These are phyloP conservation scores for Campoletis raptor DNA, from an alignment of 2,888 invertebrate genomes.

Conservation along the genomic window DNA sequence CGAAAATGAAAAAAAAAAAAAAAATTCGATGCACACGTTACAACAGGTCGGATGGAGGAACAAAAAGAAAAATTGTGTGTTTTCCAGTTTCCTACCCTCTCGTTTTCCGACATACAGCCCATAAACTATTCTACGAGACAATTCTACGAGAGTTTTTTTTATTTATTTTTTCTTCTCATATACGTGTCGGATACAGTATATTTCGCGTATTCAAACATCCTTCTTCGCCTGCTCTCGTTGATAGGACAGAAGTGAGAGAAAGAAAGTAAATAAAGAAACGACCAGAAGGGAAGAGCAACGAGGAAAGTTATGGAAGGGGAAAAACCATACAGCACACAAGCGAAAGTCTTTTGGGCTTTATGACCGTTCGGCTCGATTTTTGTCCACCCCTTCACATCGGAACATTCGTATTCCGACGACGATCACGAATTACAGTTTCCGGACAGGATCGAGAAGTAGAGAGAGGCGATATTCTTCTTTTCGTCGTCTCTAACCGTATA, in stretches of 20 bases:
- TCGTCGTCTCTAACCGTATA: constrained; percentile 57
- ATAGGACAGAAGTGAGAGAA: constrained; percentile 18
- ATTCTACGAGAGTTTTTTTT: constrained; percentile 28
- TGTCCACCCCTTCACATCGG: constrained; percentile 39
- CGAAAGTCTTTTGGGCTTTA: constrained; percentile 45
- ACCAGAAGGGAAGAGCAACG: neutral
- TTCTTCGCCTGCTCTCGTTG: constrained; percentile 23
- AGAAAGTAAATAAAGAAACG: neutral
- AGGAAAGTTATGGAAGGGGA: neutral
- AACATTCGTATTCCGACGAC: constrained; percentile 78
- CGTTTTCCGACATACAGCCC: constrained; percentile 44
- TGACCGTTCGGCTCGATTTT: constrained; percentile 52
- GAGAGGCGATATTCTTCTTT: constrained; percentile 68
- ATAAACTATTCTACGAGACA: constrained; percentile 58
- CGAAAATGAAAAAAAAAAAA: constrained; percentile 33
- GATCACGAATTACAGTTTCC: constrained; percentile 73
- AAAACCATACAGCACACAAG: constrained; percentile 32
- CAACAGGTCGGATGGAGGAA: neutral
- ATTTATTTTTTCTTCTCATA: constrained; percentile 12
- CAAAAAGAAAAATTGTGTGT: constrained; percentile 5
- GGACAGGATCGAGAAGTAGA: constrained; percentile 6
- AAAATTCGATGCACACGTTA: neutral
- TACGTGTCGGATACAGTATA: constrained; percentile 25
- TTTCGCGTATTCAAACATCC: constrained; percentile 32
- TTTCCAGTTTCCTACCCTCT: constrained; percentile 46